phyloP scores from a whole-genome alignment of 2,113 vertebrate species.

The Dendrocopos noguchii region DNA sequence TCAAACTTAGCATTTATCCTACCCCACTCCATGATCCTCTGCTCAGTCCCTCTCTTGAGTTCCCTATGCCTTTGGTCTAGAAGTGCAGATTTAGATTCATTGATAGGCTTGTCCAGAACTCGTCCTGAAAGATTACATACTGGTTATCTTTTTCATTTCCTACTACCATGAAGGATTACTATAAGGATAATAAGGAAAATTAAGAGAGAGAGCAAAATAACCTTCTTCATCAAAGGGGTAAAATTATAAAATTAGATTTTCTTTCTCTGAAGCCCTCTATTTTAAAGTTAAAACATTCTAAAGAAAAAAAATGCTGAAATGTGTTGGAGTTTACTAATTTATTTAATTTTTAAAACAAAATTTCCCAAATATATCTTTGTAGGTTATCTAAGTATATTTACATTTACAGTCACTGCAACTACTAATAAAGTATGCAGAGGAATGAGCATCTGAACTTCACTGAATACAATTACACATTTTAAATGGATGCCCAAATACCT shows the following conservation, averaged over 20 bases:
- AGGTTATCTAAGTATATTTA: slow-evolving; percentile 3
- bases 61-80: not conserved
- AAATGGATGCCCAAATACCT: slow-evolving; percentile 1
- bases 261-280: not conserved
- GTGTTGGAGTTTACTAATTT: not conserved
- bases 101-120: not conserved
- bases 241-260: not conserved
- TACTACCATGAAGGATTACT: not conserved
- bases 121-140: not conserved
- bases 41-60: rapidly evolving
- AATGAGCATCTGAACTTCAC: slow-evolving; percentile 27
- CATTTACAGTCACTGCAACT: not conserved
- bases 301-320: not conserved
- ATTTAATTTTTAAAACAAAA: not conserved
- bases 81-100: not conserved
- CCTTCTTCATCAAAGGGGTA: not conserved
- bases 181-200: not conserved
- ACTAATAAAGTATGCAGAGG: not conserved
- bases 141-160: not conserved
- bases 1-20: not conserved
- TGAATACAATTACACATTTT: not conserved
- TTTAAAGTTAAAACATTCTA: not conserved
- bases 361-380: not conserved
- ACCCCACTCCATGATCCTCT: not conserved
- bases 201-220: not conserved